Evolutionary conservation across 2,888 invertebrate species (phyloP), one percentile per base, ranked within the genome.

Genomic region (Synergus laeviventris): DNA sequence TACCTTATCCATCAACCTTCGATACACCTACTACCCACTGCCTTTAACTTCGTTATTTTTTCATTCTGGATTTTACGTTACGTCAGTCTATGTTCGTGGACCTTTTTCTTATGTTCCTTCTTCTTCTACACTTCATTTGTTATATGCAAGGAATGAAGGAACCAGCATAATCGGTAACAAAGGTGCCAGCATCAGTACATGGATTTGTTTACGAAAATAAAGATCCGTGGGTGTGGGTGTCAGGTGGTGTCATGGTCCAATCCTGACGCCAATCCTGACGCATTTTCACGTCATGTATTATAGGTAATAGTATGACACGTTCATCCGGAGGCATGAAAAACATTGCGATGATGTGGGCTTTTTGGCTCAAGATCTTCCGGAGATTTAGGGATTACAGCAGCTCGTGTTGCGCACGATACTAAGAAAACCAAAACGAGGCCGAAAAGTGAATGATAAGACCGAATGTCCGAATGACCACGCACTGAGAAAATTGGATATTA

Each of bases 341-440:
- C 18, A 8, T 9, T 14, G 8, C 21, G 21, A 56, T 60, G 36
- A 75, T 64, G 79, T 81, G 75, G 73, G 76, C 21, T 64, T 82
- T 75, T 79, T 79, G 82, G 77, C 80, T 70, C 75, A 73, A 49
- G 18, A 31, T 42, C 21, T n/a, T 31, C 38, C 49, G 11, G 5
- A 74, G 74, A 60, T 74, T 73, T 73, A 45, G 73, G 75, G 36
- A 66, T 60, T 73, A 74, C 38, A 24, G 75, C 74, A 74, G 74
- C 42, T 73, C 56, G n/a, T 14, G 64, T 77, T 83, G 84, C 84
- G 36, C 84, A 80, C 81, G 81, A 74, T 79, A 82, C 84, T 62
- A 79, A 78, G 54, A 11, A n/a, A 62, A 38, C 38, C 18, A 62
- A 38, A 62, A 62, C 39, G n/a, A 38, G 0, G n/a, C n/a, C 36